Conservation (phyloP, 2,797 vertebrate species). For the Sebastes taczanowskii region DNA sequence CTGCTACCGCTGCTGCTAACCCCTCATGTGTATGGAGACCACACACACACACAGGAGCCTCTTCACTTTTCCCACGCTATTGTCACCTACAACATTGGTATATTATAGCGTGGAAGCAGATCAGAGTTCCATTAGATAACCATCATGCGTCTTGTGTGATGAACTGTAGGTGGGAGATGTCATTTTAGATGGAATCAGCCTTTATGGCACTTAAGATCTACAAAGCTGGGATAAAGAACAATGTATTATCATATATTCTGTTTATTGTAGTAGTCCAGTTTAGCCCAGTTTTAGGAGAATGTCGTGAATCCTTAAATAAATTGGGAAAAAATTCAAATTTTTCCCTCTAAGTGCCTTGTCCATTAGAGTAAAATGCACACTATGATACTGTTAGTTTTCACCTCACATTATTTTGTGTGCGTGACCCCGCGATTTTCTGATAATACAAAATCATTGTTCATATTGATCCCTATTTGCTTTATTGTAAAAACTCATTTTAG, state of each 20-base stretch:
- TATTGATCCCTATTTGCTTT: neutral
- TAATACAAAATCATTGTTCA: neutral
- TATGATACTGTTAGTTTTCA: neutral
- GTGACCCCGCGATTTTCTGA: neutral
- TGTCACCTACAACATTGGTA: constrained; percentile 57
- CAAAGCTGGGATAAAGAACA: neutral
- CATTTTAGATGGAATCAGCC: neutral
- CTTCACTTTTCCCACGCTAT: constrained; percentile 72
- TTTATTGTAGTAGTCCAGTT: neutral
- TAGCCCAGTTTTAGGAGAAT: neutral
- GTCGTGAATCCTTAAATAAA: neutral
- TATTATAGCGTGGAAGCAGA: constrained; percentile 51
- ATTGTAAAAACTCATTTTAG: neutral
- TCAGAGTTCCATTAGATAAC: constrained; percentile 54
- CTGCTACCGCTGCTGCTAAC: constrained; percentile 58
- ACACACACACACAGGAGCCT: constrained; percentile 40
- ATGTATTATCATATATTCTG: neutral
- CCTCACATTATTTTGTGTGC: neutral
- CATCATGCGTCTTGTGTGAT: neutral
- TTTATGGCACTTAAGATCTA: neutral
- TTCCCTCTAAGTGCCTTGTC: neutral
- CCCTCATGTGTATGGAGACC: constrained; percentile 75
- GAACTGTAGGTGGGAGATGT: neutral
- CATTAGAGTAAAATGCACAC: neutral
- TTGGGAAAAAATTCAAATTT: neutral